Conservation (phyloP, 2,797 vertebrate species). For the Schizothorax lantsangensis region DNA sequence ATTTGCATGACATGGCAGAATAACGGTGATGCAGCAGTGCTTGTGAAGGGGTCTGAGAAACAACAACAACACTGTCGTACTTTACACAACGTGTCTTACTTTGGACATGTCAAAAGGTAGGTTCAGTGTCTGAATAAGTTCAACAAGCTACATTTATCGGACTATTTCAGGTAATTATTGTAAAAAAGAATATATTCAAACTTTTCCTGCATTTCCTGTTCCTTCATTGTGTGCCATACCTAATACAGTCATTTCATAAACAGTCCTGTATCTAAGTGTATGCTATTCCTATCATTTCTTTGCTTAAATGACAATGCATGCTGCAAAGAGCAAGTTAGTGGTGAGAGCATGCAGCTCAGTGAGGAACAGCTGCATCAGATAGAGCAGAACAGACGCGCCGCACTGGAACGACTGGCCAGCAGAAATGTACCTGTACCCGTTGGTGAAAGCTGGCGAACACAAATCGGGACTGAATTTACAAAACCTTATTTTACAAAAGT, state of each 20-base stretch:
- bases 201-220: slow-evolving; percentile 16
- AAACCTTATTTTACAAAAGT: slow-evolving; percentile 83
- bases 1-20: slow-evolving; percentile 50
- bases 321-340: slow-evolving; percentile 3
- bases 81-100: neutral
- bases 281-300: neutral
- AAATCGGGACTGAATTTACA: slow-evolving; percentile 77
- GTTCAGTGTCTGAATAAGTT: neutral
- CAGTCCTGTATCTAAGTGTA: neutral
- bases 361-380: slow-evolving; percentile 79
- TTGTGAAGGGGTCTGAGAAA: slow-evolving; percentile 7
- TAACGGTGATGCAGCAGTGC: slow-evolving; percentile 21
- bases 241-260: neutral
- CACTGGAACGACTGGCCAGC: slow-evolving; percentile 73
- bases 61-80: neutral
- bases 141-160: neutral
- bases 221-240: neutral
- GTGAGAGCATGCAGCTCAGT: slow-evolving; percentile 68
- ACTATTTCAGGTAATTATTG: neutral
- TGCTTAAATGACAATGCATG: neutral
- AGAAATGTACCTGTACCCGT: slow-evolving; percentile 71
- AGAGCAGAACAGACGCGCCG: slow-evolving; percentile 79
- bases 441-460: slow-evolving; percentile 69
- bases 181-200: neutral
- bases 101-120: slow-evolving; percentile 21